A percentile compares a stretch with the other conserved stretches of the same genome.
Conservation (phyloP, 2,113 vertebrate species). For the Corythoichthys haematopterus region DNA sequence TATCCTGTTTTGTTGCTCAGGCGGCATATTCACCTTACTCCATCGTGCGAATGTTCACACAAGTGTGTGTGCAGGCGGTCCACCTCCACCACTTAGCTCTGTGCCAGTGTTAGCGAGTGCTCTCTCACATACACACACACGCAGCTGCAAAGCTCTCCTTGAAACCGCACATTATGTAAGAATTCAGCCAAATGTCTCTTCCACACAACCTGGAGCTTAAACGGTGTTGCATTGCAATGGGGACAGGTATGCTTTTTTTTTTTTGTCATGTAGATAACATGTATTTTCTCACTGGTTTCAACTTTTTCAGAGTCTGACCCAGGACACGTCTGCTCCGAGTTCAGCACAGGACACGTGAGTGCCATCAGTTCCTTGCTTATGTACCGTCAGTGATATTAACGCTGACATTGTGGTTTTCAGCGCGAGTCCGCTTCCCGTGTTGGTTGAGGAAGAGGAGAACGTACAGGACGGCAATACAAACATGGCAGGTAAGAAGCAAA, state of each 20-base stretch:
- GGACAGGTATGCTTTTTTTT: conserved; percentile 47
- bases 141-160: conserved; percentile 43
- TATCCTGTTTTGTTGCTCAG: conserved; percentile 30
- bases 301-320: conserved; percentile 53
- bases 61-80: conserved; percentile 25
- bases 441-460: conserved; percentile 66
- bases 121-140: conserved; percentile 18
- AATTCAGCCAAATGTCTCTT: conserved; percentile 33
- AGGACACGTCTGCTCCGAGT: conserved; percentile 43
- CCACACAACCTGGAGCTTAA: conserved; percentile 25
- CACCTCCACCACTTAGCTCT: conserved; percentile 54
- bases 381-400: not conserved
- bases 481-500: conserved; percentile 52
- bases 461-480: conserved; percentile 36
- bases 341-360: conserved; percentile 64
- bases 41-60: conserved; percentile 14
- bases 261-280: conserved; percentile 23
- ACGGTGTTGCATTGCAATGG: conserved; percentile 43
- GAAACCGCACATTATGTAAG: conserved; percentile 63
- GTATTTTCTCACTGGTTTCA: conserved; percentile 9
- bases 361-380: not conserved
- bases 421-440: conserved; percentile 59
- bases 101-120: conserved; percentile 39
- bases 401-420: conserved; percentile 31
- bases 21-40: conserved; percentile 31